A percentile compares a stretch with the other conserved stretches of the same genome.
These are phyloP conservation scores for Cabera pusaria DNA, from an alignment of 2,888 invertebrate species.

Conservation along the genomic window DNA sequence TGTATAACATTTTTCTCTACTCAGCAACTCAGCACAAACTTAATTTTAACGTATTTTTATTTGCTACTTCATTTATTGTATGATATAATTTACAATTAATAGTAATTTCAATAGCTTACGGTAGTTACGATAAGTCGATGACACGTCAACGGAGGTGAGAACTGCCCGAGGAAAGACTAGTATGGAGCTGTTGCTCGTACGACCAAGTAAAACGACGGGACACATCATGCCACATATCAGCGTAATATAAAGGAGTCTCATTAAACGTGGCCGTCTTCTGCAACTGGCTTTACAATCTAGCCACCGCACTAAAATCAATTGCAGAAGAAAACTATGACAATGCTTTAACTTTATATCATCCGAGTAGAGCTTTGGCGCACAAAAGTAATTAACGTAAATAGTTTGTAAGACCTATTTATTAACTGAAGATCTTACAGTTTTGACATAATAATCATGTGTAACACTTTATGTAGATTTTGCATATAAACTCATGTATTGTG, in stretches of 20 bases:
- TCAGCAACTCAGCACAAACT: slow-evolving; percentile 28
- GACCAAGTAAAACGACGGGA: slow-evolving; percentile 74
- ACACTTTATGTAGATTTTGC: slow-evolving; percentile 79
- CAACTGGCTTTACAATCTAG: slow-evolving; percentile 33
- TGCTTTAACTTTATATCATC: slow-evolving; percentile 71
- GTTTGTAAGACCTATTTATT: slow-evolving; percentile 66
- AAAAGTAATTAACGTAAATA: slow-evolving; percentile 66
- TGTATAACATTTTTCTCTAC: slow-evolving; percentile 23
- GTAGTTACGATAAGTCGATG: slow-evolving; percentile 29
- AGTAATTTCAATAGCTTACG: slow-evolving; percentile 13
- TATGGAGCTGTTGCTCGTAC: slow-evolving; percentile 48
- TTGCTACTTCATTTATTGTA: slow-evolving; percentile 28
- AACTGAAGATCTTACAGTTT: slow-evolving; percentile 72
- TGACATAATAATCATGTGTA: slow-evolving; percentile 75
- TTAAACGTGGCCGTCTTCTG: slow-evolving; percentile 45
- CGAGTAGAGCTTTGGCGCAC: slow-evolving; percentile 79
- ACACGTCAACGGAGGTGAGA: slow-evolving; percentile 31
- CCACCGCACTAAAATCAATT: slow-evolving; percentile 31
- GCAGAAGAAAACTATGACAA: slow-evolving; percentile 40
- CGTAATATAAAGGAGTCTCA: slow-evolving; percentile 56
- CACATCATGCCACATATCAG: slow-evolving; percentile 82
- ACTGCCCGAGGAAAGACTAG: slow-evolving; percentile 41
- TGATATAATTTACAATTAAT: slow-evolving; percentile 27
- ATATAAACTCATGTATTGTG: slow-evolving; percentile 80
- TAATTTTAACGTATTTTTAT: no score